These are phyloP conservation scores for Dendroctonus ponderosae DNA, from an alignment of 1,140 invertebrate species.

Conservation along the genomic window DNA sequence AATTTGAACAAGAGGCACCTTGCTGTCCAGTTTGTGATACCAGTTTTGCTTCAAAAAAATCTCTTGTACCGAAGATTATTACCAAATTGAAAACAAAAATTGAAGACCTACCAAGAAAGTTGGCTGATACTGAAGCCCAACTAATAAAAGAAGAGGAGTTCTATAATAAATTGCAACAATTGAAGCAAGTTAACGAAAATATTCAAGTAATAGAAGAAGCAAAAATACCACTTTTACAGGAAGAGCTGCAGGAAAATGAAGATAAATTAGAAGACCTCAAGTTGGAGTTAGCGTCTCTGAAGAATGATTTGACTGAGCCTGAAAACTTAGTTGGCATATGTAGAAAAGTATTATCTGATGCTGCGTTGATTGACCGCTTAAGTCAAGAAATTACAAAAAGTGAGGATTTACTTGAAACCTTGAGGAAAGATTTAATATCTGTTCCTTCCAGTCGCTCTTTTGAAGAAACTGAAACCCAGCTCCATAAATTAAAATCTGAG, in stretches of 20 bases:
- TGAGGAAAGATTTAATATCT: conserved; percentile 51
- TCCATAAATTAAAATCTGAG: conserved; percentile 51
- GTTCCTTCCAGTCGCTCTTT: conserved; percentile 52
- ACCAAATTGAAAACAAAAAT: conserved; percentile 54
- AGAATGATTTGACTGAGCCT: conserved; percentile 32
- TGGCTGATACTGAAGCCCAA: conserved; percentile 46
- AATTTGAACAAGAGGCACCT: conserved; percentile 41
- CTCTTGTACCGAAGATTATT: conserved; percentile 36
- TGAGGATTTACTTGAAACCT: conserved; percentile 37
- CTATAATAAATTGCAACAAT: conserved; percentile 42
- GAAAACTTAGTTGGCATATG: conserved; percentile 38
- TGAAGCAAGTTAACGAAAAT: conserved; percentile 43
- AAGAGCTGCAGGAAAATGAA: conserved; percentile 29
- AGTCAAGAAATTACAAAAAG: conserved; percentile 38
- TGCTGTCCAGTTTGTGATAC: conserved; percentile 49
- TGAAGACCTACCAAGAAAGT: conserved; percentile 51
- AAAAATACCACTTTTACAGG: conserved; percentile 35
- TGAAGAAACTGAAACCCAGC: conserved; percentile 52
- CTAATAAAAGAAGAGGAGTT: conserved; percentile 42
- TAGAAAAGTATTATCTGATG: conserved; percentile 40
- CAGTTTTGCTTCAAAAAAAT: conserved; percentile 40
- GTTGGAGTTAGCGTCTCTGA: conserved; percentile 34
- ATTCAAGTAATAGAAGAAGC: conserved; percentile 35
- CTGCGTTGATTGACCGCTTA: conserved; percentile 43
- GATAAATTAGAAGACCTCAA: conserved; percentile 32